phyloP scores from a whole-genome alignment of 2,888 invertebrate genomes.

The Oasisia sp. region DNA sequence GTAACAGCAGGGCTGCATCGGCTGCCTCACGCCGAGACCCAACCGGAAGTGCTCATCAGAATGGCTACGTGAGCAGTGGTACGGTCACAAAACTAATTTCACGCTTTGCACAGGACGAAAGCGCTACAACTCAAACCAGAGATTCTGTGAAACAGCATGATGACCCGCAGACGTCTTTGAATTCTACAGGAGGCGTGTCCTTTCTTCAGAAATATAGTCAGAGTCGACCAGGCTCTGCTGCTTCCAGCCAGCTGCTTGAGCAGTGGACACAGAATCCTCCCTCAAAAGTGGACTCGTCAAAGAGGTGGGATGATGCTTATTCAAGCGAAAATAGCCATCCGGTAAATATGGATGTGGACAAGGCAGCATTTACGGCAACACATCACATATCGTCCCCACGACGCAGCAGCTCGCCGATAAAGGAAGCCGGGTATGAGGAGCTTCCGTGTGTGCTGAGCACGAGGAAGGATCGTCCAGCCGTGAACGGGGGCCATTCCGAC shows the following conservation, averaged over 20 bases:
- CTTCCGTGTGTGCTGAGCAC: background rate
- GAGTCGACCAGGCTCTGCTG: background rate
- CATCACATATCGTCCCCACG: background rate
- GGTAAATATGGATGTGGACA: background rate
- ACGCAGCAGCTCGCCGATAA: constrained; percentile 27
- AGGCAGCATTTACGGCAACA: background rate
- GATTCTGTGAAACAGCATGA: background rate
- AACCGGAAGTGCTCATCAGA: background rate
- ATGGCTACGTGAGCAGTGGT: background rate
- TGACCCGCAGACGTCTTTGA: background rate
- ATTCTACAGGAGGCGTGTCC: background rate
- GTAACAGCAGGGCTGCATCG: background rate
- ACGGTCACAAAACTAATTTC: background rate
- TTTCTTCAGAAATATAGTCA: background rate
- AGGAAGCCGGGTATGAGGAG: constrained; percentile 35
- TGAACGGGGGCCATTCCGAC: background rate
- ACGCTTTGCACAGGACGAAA: background rate
- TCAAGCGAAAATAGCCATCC: background rate
- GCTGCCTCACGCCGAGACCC: too few species aligned
- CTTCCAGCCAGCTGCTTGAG: constrained; percentile 2
- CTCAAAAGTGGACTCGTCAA: background rate
- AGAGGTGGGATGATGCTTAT: background rate
- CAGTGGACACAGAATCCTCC: background rate
- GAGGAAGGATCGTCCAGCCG: background rate
- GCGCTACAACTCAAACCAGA: background rate